phyloP scores from a whole-genome alignment of 2,797 vertebrate genomes.

The Anomalospiza imberbis region DNA sequence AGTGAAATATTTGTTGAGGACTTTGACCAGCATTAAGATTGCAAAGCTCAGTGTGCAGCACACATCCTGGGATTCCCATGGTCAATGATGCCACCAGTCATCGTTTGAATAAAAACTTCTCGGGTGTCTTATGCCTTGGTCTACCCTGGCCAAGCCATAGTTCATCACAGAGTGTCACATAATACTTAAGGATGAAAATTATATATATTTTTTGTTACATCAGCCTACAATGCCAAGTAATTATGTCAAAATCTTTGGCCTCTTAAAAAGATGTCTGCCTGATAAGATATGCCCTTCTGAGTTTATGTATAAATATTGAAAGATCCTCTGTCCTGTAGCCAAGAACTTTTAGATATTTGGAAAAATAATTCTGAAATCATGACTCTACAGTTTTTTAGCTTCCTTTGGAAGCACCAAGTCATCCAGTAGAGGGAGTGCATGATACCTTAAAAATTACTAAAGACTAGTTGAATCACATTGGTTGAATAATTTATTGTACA shows the following conservation, averaged over 20 bases:
- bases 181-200: not conserved
- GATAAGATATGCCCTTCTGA: not conserved
- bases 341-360: not conserved
- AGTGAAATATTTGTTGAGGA: not conserved
- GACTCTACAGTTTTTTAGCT: not conserved
- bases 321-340: not conserved
- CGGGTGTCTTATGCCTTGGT: not conserved
- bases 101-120: not conserved
- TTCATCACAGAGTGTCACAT: not conserved
- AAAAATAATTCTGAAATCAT: not conserved
- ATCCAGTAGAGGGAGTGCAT: constrained; percentile 60
- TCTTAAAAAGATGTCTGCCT: not conserved
- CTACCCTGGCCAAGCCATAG: not conserved
- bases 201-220: not conserved
- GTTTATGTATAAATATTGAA: not conserved
- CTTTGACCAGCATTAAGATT: not conserved
- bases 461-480: not conserved
- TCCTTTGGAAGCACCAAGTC: not conserved
- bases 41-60: not conserved
- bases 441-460: constrained; percentile 14
- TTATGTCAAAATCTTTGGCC: not conserved
- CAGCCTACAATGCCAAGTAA: not conserved
- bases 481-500: constrained; percentile 53
- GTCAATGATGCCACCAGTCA: not conserved
- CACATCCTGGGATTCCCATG: not conserved